Evolutionary conservation across 2,888 invertebrate species (phyloP).

Genomic region (Stenodera caucasica): DNA sequence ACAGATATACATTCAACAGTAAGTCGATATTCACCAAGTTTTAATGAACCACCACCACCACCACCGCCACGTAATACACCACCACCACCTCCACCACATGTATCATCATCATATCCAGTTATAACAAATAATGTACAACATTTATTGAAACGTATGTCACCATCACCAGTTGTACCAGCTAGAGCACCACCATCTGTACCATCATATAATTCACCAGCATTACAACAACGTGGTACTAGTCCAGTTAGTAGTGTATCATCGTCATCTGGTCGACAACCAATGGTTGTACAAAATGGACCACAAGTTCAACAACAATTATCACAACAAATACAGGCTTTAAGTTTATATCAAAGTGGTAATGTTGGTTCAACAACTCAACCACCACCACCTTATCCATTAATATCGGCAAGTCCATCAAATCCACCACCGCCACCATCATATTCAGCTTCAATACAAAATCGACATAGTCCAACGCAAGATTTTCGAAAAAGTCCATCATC

Average conservation of each 20-base stretch:
- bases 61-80: slow-evolving; percentile 63
- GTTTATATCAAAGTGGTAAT: slow-evolving; percentile 69
- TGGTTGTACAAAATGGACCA: slow-evolving; percentile 80
- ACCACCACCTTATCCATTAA: slow-evolving; percentile 63
- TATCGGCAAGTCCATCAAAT: slow-evolving; percentile 59
- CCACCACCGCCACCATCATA: slow-evolving; percentile 82
- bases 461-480: slow-evolving; percentile 85
- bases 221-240: slow-evolving; percentile 60
- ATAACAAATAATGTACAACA: slow-evolving; percentile 70
- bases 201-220: slow-evolving; percentile 47
- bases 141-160: slow-evolving; percentile 76
- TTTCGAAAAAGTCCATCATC: slow-evolving; percentile 81
- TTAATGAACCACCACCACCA: slow-evolving; percentile 59
- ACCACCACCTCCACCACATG: slow-evolving; percentile 67
- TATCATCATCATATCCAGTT: slow-evolving; percentile 57
- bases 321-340: slow-evolving; percentile 86
- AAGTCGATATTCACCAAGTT: slow-evolving; percentile 71
- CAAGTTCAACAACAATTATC: slow-evolving; percentile 81
- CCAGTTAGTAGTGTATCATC: slow-evolving; percentile 62
- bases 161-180: slow-evolving; percentile 69
- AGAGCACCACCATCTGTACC: slow-evolving; percentile 68
- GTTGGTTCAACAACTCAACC: slow-evolving; percentile 63
- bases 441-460: slow-evolving; percentile 81
- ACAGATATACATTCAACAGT: slow-evolving; percentile 67
- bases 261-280: slow-evolving; percentile 65